Conservation (phyloP, 2,113 vertebrate species). For the Corvus moneduloides region DNA sequence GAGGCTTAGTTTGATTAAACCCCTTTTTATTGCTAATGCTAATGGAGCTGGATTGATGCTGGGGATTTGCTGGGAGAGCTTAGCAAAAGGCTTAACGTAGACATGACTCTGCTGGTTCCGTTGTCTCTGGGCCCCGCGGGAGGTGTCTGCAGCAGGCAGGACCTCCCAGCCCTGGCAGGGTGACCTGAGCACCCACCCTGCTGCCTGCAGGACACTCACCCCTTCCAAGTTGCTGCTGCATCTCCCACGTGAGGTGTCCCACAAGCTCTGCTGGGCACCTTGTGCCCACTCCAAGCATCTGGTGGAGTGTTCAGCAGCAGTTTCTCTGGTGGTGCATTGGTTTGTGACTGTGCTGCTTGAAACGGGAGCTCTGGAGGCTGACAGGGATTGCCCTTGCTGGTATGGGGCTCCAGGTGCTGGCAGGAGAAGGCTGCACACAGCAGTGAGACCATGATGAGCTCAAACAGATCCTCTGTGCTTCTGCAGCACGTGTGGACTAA, state of each 20-base stretch:
- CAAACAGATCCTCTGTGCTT: neutral
- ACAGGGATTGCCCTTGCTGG: neutral
- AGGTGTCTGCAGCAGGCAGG: neutral
- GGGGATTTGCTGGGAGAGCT: neutral
- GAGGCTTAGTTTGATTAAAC: conserved; percentile 24
- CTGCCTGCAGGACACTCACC: accelerated
- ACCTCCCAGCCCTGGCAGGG: neutral
- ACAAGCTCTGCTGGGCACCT: neutral
- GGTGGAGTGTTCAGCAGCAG: neutral
- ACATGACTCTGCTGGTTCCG: neutral
- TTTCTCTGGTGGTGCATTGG: accelerated
- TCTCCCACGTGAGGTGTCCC: accelerated
- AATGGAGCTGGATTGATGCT: neutral
- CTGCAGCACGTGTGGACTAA: neutral
- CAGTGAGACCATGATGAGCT: accelerated
- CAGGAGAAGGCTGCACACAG: neutral
- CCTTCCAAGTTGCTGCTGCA: neutral
- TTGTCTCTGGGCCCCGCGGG: accelerated
- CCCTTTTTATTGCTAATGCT: neutral
- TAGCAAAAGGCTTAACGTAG: neutral
- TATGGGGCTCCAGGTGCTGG: neutral
- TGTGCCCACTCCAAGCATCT: accelerated
- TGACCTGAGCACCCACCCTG: neutral
- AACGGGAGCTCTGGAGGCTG: accelerated
- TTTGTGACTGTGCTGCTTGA: neutral